A percentile compares a stretch with the other conserved stretches of the same genome.
Evolutionary conservation across 1,140 invertebrate species (phyloP).

Genomic region (Heliconius melpomene): DNA sequence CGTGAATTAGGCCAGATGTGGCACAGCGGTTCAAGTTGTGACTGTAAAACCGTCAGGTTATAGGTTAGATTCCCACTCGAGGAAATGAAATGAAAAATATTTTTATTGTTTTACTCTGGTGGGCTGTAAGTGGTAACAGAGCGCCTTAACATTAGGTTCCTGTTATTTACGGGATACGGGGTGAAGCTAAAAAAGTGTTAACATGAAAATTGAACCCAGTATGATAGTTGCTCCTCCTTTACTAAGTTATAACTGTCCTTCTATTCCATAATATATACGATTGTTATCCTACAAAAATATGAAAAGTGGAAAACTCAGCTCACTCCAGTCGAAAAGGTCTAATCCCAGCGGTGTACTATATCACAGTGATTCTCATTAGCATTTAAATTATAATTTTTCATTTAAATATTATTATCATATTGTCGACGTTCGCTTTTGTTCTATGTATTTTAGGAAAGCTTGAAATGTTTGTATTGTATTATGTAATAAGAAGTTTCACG

Average conservation of each 20-base stretch:
- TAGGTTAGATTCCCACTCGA: too few species aligned
- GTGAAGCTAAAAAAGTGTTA: too few species aligned
- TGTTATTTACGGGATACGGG: too few species aligned
- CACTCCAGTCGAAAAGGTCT: constrained; percentile 14
- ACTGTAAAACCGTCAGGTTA: too few species aligned
- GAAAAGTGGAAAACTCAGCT: constrained; percentile 10
- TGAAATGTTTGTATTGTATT: background rate
- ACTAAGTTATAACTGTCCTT: background rate
- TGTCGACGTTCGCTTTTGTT: constrained; percentile 16
- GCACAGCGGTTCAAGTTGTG: too few species aligned
- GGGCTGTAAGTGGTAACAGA: too few species aligned
- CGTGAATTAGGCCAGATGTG: too few species aligned
- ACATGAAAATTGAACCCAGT: too few species aligned
- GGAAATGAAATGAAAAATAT: too few species aligned
- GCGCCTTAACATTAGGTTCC: too few species aligned
- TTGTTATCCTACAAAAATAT: constrained; percentile 11
- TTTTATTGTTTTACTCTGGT: too few species aligned
- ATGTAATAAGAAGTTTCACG: too few species aligned
- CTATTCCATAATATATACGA: background rate
- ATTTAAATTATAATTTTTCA: constrained; percentile 72
- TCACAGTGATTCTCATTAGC: constrained; percentile 60
- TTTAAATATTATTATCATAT: constrained; percentile 54
- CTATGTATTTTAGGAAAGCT: background rate
- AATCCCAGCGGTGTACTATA: constrained; percentile 53
- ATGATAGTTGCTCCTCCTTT: background rate